phyloP scores from a whole-genome alignment of 1,140 invertebrate species.

The Dolichoris vasculosae region DNA sequence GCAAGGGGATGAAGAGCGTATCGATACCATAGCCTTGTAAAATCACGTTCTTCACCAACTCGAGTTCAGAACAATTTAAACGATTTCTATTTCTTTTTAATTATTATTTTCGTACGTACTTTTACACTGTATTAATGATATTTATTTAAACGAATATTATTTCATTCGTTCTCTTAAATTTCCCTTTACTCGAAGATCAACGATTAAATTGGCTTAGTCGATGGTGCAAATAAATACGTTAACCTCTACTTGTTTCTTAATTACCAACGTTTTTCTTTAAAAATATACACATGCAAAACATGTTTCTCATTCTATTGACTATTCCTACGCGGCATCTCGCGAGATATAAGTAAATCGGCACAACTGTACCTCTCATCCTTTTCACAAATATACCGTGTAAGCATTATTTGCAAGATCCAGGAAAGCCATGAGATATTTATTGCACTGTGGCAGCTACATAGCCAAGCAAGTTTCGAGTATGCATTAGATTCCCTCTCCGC shows the following conservation, averaged over 20 bases:
- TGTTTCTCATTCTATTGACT: background rate
- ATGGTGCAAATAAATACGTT: background rate
- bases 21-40: constrained; percentile 25
- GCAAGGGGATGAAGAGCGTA: constrained; percentile 1
- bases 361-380: background rate
- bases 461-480: constrained; percentile 37
- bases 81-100: background rate
- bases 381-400: constrained; percentile 14
- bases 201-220: background rate
- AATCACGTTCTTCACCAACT: constrained; percentile 18
- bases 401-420: constrained; percentile 12
- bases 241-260: background rate
- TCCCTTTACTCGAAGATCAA: background rate
- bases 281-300: background rate
- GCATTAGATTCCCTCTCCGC: constrained; percentile 35
- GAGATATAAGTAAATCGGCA: background rate
- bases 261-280: background rate
- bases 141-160: background rate
- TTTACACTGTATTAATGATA: background rate
- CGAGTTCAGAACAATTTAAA: constrained; percentile 8
- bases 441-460: constrained; percentile 35
- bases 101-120: background rate
- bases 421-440: constrained; percentile 44
- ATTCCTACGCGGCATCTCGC: background rate
- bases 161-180: background rate